phyloP scores from a whole-genome alignment of 2,888 invertebrate genomes.

The Brassicogethes aeneus region DNA sequence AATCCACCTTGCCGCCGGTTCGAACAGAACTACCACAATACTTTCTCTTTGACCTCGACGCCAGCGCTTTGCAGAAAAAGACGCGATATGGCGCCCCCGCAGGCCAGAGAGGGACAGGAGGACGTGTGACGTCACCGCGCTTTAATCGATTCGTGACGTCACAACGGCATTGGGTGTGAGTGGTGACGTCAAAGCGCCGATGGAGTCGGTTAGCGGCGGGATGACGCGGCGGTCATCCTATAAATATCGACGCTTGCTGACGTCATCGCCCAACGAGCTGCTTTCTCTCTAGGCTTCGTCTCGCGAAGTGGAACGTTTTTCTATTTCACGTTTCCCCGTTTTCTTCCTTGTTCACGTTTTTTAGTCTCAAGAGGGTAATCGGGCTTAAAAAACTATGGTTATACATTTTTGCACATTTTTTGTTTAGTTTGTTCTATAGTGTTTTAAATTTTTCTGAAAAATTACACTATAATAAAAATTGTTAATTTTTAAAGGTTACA shows the following conservation, averaged over 20 bases:
- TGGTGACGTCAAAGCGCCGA: conserved; percentile 29
- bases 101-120: conserved; percentile 13
- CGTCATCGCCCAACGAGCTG: conserved; percentile 20
- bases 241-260: conserved; percentile 26
- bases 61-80: conserved; percentile 19
- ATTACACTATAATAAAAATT: too few relatives aligned
- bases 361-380: too few relatives aligned
- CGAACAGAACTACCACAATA: conserved; percentile 25
- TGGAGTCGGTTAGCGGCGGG: conserved; percentile 22
- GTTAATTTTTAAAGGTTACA: too few relatives aligned
- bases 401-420: too few relatives aligned
- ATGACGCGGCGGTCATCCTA: conserved; percentile 27
- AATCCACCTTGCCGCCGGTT: conserved; percentile 10
- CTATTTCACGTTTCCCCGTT: neutral
- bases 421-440: too few relatives aligned
- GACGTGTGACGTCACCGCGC: conserved; percentile 25
- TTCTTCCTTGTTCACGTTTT: too few relatives aligned
- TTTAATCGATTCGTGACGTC: conserved; percentile 29
- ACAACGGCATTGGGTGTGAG: conserved; percentile 23
- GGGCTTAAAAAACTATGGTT: too few relatives aligned
- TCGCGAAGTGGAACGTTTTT: neutral
- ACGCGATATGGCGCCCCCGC: conserved; percentile 9
- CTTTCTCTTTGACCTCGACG: conserved; percentile 32
- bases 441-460: too few relatives aligned
- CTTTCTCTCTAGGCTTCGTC: neutral